phyloP scores from a whole-genome alignment of 2,113 vertebrate genomes.

The Bufo bufo region DNA sequence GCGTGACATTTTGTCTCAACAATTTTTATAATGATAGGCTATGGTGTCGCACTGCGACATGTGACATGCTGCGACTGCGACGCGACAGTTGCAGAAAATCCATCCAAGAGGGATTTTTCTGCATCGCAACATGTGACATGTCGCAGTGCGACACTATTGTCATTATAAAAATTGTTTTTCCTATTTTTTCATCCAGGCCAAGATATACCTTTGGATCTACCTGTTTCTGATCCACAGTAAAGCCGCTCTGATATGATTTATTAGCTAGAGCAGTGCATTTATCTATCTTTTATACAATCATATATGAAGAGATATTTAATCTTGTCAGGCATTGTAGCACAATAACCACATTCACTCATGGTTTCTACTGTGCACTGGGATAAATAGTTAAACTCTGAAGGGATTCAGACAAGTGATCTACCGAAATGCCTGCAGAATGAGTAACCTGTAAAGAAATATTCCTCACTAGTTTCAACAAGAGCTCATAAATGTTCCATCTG shows the following conservation, averaged over 20 bases:
- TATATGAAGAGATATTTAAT: not conserved
- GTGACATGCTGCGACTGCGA: too few relatives aligned
- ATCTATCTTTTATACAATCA: not conserved
- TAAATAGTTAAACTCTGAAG: not conserved
- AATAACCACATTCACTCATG: not conserved
- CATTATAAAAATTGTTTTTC: too few relatives aligned
- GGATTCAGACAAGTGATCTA: not conserved
- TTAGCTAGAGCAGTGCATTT: not conserved
- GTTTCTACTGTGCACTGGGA: not conserved
- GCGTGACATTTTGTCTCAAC: too few relatives aligned
- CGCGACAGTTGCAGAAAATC: too few relatives aligned
- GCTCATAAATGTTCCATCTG: slow-evolving; percentile 15
- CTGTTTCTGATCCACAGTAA: not conserved
- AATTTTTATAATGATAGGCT: too few relatives aligned
- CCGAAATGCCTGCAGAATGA: slow-evolving; percentile 31
- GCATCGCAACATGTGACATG: too few relatives aligned
- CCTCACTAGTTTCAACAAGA: slow-evolving; percentile 15
- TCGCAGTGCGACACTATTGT: too few relatives aligned
- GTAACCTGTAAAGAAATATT: slow-evolving; percentile 9
- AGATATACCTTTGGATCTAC: not conserved
- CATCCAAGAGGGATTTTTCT: too few relatives aligned
- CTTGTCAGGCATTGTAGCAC: not conserved
- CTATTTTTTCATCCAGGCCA: not conserved
- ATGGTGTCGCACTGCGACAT: too few relatives aligned
- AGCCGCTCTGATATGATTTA: not conserved